Evolutionary conservation across 1,140 invertebrate species (phyloP), one percentile per base, ranked within the genome.

Genomic region (Campoletis sonorensis): DNA sequence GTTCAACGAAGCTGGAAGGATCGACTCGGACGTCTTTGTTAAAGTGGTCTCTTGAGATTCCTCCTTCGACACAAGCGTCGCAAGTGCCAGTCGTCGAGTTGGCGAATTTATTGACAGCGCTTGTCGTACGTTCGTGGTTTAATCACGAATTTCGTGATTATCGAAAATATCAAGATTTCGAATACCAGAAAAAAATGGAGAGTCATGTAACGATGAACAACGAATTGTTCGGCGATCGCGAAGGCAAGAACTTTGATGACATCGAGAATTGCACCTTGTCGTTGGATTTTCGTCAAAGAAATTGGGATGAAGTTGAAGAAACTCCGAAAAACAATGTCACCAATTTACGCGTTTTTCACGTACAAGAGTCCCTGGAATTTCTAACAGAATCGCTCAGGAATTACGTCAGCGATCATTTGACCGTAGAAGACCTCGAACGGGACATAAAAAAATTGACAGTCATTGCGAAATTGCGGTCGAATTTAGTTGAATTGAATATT

Each of bases 51-150:
- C 40, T 71, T 26, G 71, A 71, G 33, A 64, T 75, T 16, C 77
- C 72, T 1, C 27, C 33, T 4, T 13, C 4, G 4, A 45, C 54
- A 64, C 15, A 26, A 79, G 8, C 26, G 21, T 40, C 58, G n/a
- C 30, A 72, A 71, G 30, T 64, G 16, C 72, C 64, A 54, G 40
- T 72, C 13, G 58, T 71, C 21, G 73, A 82, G 33, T 61, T 81
- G 71, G 58, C 81, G 86, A 37, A 83, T 81, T 37, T 84, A 84
- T 79, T 84, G 87, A 80, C 82, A 87, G 30, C 86, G 81, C 79
- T 80, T 16, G 72, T 87, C 27, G 76, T 90, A 26, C 75, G 83
- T 70, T 80, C 82, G 1, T 89, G 88, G 81, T 88, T 86, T 80
- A 30, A 83, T 54, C 49, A 18, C 15, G 73, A 77, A 64, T 77